Percentiles rank a stretch among this genome's conserved stretches.
Evolutionary conservation across 2,888 invertebrate species (phyloP).

Genomic region (Polyploca ridens): DNA sequence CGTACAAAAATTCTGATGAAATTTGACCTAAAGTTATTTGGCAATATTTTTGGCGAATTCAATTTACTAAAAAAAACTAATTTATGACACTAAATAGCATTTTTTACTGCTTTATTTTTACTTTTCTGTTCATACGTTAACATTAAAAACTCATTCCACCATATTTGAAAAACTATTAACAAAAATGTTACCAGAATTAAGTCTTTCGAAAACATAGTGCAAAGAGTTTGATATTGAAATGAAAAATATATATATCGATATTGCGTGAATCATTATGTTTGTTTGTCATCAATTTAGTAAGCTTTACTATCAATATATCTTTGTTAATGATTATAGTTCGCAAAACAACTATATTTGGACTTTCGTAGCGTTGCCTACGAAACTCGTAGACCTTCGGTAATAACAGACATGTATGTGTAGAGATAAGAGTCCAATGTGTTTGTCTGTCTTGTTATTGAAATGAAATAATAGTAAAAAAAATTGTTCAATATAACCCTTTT

Average conservation of each 20-base stretch:
- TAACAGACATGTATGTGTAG: not conserved
- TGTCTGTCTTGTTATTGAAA: not conserved
- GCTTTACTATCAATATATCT: not conserved
- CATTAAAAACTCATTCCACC: slow-evolving; percentile 28
- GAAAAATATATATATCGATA: slow-evolving; percentile 18
- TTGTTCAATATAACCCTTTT: too few species aligned
- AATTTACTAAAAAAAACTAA: not conserved
- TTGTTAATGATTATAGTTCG: not conserved
- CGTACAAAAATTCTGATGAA: too few species aligned
- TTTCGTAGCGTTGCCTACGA: not conserved
- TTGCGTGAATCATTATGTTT: slow-evolving; percentile 21
- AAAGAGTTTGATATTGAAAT: not conserved
- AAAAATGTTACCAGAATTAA: not conserved
- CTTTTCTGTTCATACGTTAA: slow-evolving; percentile 38
- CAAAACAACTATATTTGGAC: not conserved
- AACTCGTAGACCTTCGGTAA: not conserved
- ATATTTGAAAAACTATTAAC: slow-evolving; percentile 23
- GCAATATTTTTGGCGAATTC: too few species aligned
- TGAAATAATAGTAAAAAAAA: not conserved
- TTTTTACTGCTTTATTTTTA: slow-evolving; percentile 14
- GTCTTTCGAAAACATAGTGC: not conserved
- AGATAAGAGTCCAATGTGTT: not conserved
- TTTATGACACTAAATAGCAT: too few species aligned
- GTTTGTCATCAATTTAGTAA: not conserved
- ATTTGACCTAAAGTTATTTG: too few species aligned